Percentiles rank a stretch among this genome's conserved stretches.
Conservation (phyloP, 2,797 vertebrate species). For the Pogoniulus pusillus region DNA sequence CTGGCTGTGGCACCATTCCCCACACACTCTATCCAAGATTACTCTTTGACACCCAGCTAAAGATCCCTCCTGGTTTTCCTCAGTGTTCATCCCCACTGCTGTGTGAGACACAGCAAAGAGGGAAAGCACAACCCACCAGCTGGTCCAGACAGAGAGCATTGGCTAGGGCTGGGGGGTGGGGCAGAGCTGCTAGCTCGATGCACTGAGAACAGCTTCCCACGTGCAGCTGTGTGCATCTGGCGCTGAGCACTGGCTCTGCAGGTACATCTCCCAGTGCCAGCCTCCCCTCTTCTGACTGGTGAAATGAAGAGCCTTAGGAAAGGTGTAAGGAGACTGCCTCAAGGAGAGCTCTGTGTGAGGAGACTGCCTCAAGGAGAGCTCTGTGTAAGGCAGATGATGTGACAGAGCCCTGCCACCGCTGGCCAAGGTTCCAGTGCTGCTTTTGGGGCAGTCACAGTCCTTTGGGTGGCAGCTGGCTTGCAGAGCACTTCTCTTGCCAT, state of each 20-base stretch:
- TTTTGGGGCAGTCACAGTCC: not conserved
- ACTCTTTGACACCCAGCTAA: not conserved
- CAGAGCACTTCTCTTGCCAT: constrained; percentile 37
- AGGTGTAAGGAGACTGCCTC: not conserved
- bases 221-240: not conserved
- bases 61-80: not conserved
- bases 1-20: too few species aligned
- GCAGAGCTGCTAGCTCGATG: not conserved
- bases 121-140: not conserved
- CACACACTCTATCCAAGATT: not conserved
- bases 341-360: not conserved
- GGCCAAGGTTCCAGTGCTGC: not conserved
- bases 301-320: not conserved
- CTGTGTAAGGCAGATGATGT: not conserved
- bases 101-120: not conserved
- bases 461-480: constrained; percentile 18
- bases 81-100: not conserved
- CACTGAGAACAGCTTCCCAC: not conserved
- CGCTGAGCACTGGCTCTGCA: not conserved
- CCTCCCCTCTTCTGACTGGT: not conserved
- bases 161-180: not conserved
- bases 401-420: not conserved
- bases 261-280: not conserved
- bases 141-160: not conserved
- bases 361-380: too few species aligned